A percentile compares a stretch with the other conserved stretches of the same genome.
phyloP scores from a whole-genome alignment of 2,888 invertebrate species.

The Caenorhabditis parvicauda region DNA sequence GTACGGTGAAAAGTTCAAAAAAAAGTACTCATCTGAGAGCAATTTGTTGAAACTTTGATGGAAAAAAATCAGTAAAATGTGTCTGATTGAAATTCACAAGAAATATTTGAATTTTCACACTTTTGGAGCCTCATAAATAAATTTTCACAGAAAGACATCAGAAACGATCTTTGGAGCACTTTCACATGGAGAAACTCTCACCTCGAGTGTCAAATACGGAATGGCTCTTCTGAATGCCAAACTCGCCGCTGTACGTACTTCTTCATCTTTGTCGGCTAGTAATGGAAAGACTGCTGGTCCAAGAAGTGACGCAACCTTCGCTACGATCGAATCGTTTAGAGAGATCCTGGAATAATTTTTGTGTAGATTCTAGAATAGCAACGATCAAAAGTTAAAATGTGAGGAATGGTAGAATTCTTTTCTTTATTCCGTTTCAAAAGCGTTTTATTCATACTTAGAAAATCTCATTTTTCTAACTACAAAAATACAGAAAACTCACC shows the following conservation, averaged over 20 bases:
- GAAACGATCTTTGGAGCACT: background rate
- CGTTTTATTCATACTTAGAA: too few relatives aligned
- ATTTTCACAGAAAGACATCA: background rate
- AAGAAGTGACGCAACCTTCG: slow-evolving; percentile 45
- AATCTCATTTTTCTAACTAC: too few relatives aligned
- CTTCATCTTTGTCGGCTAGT: slow-evolving; percentile 44
- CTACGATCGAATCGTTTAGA: slow-evolving; percentile 12
- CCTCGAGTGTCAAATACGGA: slow-evolving; percentile 51
- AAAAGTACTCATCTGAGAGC: too few relatives aligned
- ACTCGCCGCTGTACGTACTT: slow-evolving; percentile 51
- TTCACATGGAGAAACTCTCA: too few relatives aligned
- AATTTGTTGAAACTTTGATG: too few relatives aligned
- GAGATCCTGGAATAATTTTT: slow-evolving; percentile 14
- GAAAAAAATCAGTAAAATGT: too few relatives aligned
- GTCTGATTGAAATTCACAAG: too few relatives aligned
- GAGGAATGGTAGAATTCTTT: background rate
- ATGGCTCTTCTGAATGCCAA: slow-evolving; percentile 52
- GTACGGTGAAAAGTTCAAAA: too few relatives aligned
- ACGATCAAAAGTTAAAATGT: background rate
- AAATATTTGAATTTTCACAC: too few relatives aligned
- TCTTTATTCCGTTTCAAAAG: too few relatives aligned
- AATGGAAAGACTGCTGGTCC: slow-evolving; percentile 51
- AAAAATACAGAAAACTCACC: too few relatives aligned
- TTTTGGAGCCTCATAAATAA: too few relatives aligned
- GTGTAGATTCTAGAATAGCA: background rate